Evolutionary conservation across 2,113 vertebrate species (phyloP), one percentile per base, ranked within the genome.

Genomic region (Rhabdornis inornatus): DNA sequence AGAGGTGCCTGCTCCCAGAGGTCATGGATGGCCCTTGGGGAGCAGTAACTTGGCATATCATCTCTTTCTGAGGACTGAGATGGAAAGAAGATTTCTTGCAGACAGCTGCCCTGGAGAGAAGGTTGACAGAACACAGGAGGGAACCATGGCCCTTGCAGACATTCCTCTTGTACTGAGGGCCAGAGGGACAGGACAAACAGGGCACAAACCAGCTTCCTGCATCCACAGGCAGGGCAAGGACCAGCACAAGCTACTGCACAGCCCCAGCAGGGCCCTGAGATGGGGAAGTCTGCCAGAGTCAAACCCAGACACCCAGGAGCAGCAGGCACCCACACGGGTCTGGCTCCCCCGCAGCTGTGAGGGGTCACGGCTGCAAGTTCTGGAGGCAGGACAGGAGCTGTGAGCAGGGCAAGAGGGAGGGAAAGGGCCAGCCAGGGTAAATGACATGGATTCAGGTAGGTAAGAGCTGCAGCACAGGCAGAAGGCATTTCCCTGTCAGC

Each of bases 271-370:
- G 3, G 13, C 44, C 13, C 7, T 2, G 9, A 76, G 45, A 2
- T 17, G 1, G 2, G 30, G 18, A 24, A 18, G 2, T 6, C 23
- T 20, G 33, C 64, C 40, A 42, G 40, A 42, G 30, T 24, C 2
- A 0, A 6, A 13, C 6, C 11, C 50, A 6, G 11, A 13, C 27
- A 30, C 3, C 2, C 5, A 3, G 28, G 28, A 30, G 33, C 1
- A 2, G 5, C 4, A 8, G 16, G 56, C 8, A 20, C 42, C 15
- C 3, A 1, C 22, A 7, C 0, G 0, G 1, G 13, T n/a, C 27
- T 60, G 0, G 1, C 19, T 49, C 13, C 28, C 42, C 30, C 50
- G 11, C 0, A 0, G 8, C 39, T 25, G 13, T 0, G 9, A 71
- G 17, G 35, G 6, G 40, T 18, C 61, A 27, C 59, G 39, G 40